Percentiles rank a stretch among this genome's conserved stretches.
These are phyloP conservation scores for Aphidius colemani DNA, from an alignment of 2,888 invertebrate genomes.

Conservation along the genomic window DNA sequence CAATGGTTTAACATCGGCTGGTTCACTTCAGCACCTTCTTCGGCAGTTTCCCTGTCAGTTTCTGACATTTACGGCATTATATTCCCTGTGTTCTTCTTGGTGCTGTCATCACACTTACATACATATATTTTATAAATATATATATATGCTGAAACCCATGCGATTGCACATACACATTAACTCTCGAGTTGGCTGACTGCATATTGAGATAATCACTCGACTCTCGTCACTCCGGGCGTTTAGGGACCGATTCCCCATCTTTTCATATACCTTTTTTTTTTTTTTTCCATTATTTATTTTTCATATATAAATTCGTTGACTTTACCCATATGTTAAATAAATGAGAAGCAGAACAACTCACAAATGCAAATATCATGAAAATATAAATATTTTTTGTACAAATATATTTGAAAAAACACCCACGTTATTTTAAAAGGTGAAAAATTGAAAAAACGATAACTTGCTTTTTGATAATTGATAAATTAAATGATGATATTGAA, in stretches of 20 bases:
- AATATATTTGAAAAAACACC: too few species aligned
- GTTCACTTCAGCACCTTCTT: slow-evolving; percentile 31
- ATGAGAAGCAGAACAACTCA: too few species aligned
- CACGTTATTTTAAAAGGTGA: too few species aligned
- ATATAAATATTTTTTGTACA: too few species aligned
- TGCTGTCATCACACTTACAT: slow-evolving; percentile 17
- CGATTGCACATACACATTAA: slow-evolving; percentile 15
- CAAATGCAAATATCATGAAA: too few species aligned
- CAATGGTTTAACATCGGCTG: slow-evolving; percentile 21
- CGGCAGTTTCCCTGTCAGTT: slow-evolving; percentile 29
- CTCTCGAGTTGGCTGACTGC: slow-evolving; percentile 8
- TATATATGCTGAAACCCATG: slow-evolving; percentile 19
- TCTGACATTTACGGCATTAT: slow-evolving; percentile 32
- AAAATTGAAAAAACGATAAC: too few species aligned
- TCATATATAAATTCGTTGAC: neutral
- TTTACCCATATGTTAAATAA: neutral
- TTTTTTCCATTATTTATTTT: slow-evolving; percentile 13
- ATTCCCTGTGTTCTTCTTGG: slow-evolving; percentile 24
- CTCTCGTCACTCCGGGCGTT: slow-evolving; percentile 30
- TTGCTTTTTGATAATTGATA: too few species aligned
- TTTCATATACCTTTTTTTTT: slow-evolving; percentile 8
- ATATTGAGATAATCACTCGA: slow-evolving; percentile 29
- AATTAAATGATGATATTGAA: too few species aligned
- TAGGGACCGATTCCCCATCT: slow-evolving; percentile 25
- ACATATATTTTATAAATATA: neutral